A percentile compares a stretch with the other conserved stretches of the same genome.
Conservation (phyloP, 2,113 vertebrate species). For the Coreoperca whiteheadi region DNA sequence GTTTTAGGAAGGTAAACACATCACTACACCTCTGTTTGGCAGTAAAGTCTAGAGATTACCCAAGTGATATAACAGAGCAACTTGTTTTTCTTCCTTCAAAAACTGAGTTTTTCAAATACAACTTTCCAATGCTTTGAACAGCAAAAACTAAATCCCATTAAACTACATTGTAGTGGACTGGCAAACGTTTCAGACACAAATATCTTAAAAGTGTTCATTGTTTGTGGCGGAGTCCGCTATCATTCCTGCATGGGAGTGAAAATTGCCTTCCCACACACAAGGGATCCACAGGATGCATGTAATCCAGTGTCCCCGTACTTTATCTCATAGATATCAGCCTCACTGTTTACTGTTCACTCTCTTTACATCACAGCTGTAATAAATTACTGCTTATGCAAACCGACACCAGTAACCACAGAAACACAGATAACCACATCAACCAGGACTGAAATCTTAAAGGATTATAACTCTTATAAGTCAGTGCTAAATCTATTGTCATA, state of each 20-base stretch:
- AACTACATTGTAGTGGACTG: not conserved
- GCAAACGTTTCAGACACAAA: not conserved
- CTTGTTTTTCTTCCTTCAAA: too few relatives aligned
- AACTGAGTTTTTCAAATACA: not conserved
- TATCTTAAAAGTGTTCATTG: not conserved
- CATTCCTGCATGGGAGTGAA: not conserved
- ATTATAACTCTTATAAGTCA: not conserved
- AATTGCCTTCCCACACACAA: not conserved
- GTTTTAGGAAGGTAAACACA: not conserved
- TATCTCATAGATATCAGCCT: not conserved
- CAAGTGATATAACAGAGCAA: too few relatives aligned
- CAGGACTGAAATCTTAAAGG: not conserved
- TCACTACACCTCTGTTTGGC: not conserved
- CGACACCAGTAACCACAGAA: not conserved
- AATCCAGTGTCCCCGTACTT: not conserved
- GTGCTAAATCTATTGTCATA: not conserved
- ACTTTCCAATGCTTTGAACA: not conserved
- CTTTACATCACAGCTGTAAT: not conserved
- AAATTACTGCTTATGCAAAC: not conserved
- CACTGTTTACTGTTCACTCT: not conserved
- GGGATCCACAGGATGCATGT: not conserved
- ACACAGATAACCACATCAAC: not conserved
- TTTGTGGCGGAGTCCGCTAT: not conserved
- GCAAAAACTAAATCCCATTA: not conserved
- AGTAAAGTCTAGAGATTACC: not conserved